Base-by-base conservation (phyloP, 2,888 invertebrate genomes). In the Pyrrhia umbra region DNA sequence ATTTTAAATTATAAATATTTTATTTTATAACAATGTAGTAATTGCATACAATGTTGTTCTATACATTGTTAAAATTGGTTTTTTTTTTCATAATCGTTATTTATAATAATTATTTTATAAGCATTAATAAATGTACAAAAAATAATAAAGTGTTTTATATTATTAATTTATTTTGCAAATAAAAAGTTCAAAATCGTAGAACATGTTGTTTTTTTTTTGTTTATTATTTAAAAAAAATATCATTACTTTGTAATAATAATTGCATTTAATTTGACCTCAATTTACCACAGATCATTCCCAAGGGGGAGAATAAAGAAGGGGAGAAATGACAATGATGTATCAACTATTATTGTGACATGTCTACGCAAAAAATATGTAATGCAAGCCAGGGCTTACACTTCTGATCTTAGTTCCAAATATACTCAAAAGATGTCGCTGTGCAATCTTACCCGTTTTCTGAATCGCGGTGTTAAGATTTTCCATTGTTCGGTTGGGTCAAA, bases 401-500 rank as follows among this genome's bases (percentile, higher is more conserved):
- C 23, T 23, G 2, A 23, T 6, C 6, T 21, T 50, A 52, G 40
- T 52, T 27, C 13, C 21, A 13, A 16, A 0, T 18, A 8, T 18
- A 4, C 8, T 13, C 27, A 42, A 52, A 6, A 52, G 52, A 52
- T 52, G 52, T 40, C 40, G 9, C 18, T 52, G 27, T 52, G n/a
- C 40, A 40, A 1, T 52, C 0, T 0, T 2, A 8, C 0, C 40
- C n/a, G 5, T 27, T 27, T 42, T 52, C 52, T 42, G 18, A 40
- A 50, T 50, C 21, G 49, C 49, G 37, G 15, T 50, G 49, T 37
- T 49, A 21, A 50, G 49, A 50, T 50, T 50, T n/a, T 50, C 49
- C 20, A 9, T n/a, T 9, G 49, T 49, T 49, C 21, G 34, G 34
- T 49, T 49, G 37, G 49, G 34, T 34, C 37, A 9, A 9, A 10